Conservation (phyloP, 2,797 vertebrate genomes). For the Nasua narica region DNA sequence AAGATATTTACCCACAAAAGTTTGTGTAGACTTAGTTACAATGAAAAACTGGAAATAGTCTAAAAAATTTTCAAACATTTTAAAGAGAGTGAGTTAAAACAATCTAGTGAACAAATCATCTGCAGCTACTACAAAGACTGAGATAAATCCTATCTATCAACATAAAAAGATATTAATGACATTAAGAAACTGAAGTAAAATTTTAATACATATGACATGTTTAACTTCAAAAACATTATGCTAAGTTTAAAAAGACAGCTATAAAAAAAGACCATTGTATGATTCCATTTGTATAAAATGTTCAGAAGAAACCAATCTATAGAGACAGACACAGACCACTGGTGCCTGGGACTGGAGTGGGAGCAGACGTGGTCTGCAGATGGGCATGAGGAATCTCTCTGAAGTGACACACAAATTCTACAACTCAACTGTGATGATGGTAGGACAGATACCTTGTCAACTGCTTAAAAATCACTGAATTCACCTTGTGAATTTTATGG, state of each 20-base stretch:
- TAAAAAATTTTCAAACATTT: background rate
- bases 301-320: background rate
- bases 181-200: background rate
- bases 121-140: background rate
- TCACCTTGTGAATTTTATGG: background rate
- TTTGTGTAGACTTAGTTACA: background rate
- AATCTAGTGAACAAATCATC: background rate
- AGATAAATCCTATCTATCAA: background rate
- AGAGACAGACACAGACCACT: background rate
- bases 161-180: background rate
- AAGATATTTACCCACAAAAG: background rate
- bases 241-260: background rate
- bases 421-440: background rate
- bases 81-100: background rate
- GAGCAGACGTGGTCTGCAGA: background rate
- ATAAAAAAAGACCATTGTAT: background rate
- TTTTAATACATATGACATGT: background rate
- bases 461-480: background rate
- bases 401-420: background rate
- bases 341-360: background rate
- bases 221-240: background rate
- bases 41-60: background rate
- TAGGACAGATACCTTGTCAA: background rate
- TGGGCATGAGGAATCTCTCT: background rate
- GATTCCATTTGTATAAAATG: background rate